phyloP scores from a whole-genome alignment of 2,888 invertebrate genomes.

The Horisme vitalbata region DNA sequence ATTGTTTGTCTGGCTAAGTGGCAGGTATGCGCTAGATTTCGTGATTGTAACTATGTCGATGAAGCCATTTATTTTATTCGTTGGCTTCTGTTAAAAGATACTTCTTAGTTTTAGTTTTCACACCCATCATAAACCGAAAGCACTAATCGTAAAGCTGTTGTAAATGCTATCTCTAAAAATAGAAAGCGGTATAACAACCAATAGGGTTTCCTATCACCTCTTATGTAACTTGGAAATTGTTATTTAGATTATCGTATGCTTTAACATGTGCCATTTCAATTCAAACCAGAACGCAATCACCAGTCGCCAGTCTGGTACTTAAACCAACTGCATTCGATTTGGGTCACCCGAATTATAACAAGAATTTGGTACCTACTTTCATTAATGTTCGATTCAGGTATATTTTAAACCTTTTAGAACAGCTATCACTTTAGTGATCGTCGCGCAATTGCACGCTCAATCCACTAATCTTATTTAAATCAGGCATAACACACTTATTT shows the following conservation, averaged over 20 bases:
- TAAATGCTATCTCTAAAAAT: background rate
- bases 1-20: constrained; percentile 12
- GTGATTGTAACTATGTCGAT: constrained; percentile 3
- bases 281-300: constrained; percentile 35
- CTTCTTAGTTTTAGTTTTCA: background rate
- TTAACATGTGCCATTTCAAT: constrained; percentile 36
- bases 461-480: no score
- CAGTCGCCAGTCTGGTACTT: constrained; percentile 52
- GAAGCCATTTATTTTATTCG: constrained; percentile 9
- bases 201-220: background rate
- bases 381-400: no score
- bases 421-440: no score
- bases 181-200: background rate
- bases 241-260: background rate
- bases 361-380: no score
- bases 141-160: constrained; percentile 3
- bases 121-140: background rate
- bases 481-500: no score
- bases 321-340: constrained; percentile 45
- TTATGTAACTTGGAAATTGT: background rate
- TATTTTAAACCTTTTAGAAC: no score
- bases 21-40: constrained; percentile 10
- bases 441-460: no score
- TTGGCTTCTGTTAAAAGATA: background rate
- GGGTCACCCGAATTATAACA: no score